Base-by-base conservation (phyloP, 2,888 invertebrate genomes). In the Caenorhabditis japonica region DNA sequence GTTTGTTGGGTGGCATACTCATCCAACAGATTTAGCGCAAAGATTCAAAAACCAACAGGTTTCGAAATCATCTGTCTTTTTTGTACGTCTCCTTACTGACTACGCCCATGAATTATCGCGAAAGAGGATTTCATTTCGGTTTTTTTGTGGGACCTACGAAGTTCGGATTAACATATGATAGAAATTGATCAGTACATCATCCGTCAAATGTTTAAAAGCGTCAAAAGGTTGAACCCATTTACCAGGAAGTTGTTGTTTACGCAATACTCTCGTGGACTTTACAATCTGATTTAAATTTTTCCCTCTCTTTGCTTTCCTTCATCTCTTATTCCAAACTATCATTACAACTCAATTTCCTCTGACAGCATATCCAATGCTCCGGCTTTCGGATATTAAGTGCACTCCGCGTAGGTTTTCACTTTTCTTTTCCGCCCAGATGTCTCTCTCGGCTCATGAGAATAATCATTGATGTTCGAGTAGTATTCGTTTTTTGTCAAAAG, bases 11-110 rank as follows among this genome's bases (percentile, higher is more conserved):
- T 13, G 27, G 30, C 2, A 25, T 27, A 47, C 53, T 55, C 47
- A 53, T 55, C 62, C 39, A 30, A 33, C 39, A 47, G 17, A 21
- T 47, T 36, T 46, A 13, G 23, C 36, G 53, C 38, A 15, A 43
- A 55, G 47, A 64, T 34, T 64, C 64, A 56, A 56, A 64, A 64
- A 64, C 49, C 55, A 64, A 8, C 23, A 25, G 36, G 38, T 39
- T 41, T 43, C 27, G 30, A 36, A 46, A n/a, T 19, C 41, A 3
- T 41, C 27, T 27, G 44, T 12, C n/a, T n/a, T n/a, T n/a, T n/a
- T n/a, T n/a, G n/a, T n/a, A n/a, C n/a, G n/a, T n/a, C n/a, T n/a
- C n/a, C n/a, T n/a, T n/a, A n/a, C n/a, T n/a, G n/a, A n/a, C n/a
- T n/a, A n/a, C n/a, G n/a, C n/a, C n/a, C n/a, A n/a, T n/a, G n/a